A percentile compares a stretch with the other conserved stretches of the same genome.
Evolutionary conservation across 2,113 vertebrate species (phyloP).

Genomic region (Ahaetulla prasina): DNA sequence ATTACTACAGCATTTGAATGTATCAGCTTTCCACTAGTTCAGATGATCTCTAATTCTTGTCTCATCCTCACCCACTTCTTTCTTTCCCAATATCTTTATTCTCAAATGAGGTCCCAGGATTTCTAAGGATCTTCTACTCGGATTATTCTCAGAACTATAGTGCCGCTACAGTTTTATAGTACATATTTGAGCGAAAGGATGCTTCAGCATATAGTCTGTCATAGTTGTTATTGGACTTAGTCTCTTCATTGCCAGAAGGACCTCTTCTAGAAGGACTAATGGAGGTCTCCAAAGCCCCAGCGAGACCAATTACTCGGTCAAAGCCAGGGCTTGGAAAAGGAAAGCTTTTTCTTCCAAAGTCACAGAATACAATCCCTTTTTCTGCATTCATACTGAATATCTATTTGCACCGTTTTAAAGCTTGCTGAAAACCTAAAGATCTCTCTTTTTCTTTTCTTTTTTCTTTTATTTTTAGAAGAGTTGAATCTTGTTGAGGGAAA

Average conservation of each 20-base stretch:
- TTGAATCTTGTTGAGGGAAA: neutral
- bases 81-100: neutral
- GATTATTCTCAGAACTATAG: neutral
- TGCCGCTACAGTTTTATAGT: too few relatives aligned
- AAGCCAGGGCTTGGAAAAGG: neutral
- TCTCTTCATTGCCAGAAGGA: conserved; percentile 34
- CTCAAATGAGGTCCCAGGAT: neutral
- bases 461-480: neutral
- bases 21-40: neutral
- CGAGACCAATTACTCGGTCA: conserved; percentile 3
- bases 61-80: too few relatives aligned
- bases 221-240: conserved; percentile 17
- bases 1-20: neutral
- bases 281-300: neutral
- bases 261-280: conserved; percentile 5
- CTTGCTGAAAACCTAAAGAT: conserved; percentile 14
- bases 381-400: conserved; percentile 17
- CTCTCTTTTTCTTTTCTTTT: neutral
- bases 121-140: neutral
- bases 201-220: neutral
- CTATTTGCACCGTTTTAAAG: neutral
- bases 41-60: neutral
- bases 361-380: neutral
- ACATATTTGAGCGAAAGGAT: neutral
- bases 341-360: neutral